Conservation (phyloP, 2,888 invertebrate genomes). For the Thymelicus lineola region DNA sequence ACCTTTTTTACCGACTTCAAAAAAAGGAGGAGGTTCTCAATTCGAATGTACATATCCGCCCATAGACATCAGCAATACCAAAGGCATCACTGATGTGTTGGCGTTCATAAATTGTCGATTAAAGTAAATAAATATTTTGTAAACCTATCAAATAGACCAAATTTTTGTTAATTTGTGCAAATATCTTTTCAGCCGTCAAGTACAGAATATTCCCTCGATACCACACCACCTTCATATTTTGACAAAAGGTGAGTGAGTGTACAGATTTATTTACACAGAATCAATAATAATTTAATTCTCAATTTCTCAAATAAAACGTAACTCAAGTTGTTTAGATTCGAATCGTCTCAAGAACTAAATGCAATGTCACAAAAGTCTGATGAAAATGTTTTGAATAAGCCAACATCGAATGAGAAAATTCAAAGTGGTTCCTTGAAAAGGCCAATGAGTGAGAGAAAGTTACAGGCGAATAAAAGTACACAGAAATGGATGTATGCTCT, state of each 20-base stretch:
- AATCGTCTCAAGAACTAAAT: conserved; percentile 62
- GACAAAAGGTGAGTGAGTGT: conserved; percentile 69
- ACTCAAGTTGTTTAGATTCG: conserved; percentile 59
- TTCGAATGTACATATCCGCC: no score
- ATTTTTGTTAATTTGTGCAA: conserved; percentile 9
- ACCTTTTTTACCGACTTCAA: no score
- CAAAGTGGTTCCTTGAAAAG: conserved; percentile 33
- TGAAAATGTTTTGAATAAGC: conserved; percentile 15
- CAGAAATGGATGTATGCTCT: conserved; percentile 75
- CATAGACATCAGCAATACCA: no score
- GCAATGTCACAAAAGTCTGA: conserved; percentile 22
- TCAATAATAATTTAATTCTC: conserved; percentile 9
- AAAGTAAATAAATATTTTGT: no score
- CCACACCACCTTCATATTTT: conserved; percentile 67
- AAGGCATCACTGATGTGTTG: no score
- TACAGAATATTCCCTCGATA: conserved; percentile 56
- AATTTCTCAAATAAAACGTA: conserved; percentile 22
- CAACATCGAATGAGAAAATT: conserved; percentile 14
- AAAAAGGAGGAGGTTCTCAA: no score
- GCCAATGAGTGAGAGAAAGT: conserved; percentile 46
- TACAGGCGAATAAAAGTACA: conserved; percentile 50
- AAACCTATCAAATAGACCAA: background rate
- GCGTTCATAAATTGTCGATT: no score
- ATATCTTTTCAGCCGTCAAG: conserved; percentile 64
- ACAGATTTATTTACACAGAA: conserved; percentile 4